Evolutionary conservation across 2,888 invertebrate species (phyloP), one percentile per base, ranked within the genome.

Genomic region (Drosophila kambysellisi): DNA sequence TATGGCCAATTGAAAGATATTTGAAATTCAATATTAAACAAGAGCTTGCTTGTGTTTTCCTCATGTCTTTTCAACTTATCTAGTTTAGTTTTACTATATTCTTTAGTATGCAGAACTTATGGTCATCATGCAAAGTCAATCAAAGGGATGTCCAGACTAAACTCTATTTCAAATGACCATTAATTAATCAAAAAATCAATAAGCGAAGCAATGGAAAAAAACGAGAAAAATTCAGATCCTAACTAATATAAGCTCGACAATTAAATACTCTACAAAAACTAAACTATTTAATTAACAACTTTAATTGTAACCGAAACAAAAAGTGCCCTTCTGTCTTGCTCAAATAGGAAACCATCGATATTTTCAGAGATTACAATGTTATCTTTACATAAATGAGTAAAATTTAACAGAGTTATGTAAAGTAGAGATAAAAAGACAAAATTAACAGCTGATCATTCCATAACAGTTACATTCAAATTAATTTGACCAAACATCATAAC

Each of bases 161-260:
- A 0, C 17, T 30, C 11, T 17, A 46, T 46, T 15, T 46, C 15
- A 30, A n/a, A 51, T 51, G 11, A 51, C n/a, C 30, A 51, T 71
- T 52, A 64, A 60, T 67, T 54, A 48, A 66, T 30, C 30, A 29
- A 39, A 11, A 74, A 70, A 66, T 67, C 76, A 67, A 70, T 66
- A 64, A 57, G 54, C 20, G 17, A n/a, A 11, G n/a, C 12, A 35
- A 25, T 20, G n/a, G 43, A n/a, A 17, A 29, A 12, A 41, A 17
- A 20, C 12, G n/a, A 20, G 3, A 30, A 17, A 60, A 43, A 15
- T 17, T 17, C 3, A 29, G 37, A 25, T 0, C 7, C 2, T 0
- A 46, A 25, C 2, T 15, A 46, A 25, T 25, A 46, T 12, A 25
- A 46, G 25, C 8, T 15, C 15, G 46, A 25, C 15, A 25, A 4